Conservation (phyloP, 2,888 invertebrate species). For the Petrophora chlorosata region DNA sequence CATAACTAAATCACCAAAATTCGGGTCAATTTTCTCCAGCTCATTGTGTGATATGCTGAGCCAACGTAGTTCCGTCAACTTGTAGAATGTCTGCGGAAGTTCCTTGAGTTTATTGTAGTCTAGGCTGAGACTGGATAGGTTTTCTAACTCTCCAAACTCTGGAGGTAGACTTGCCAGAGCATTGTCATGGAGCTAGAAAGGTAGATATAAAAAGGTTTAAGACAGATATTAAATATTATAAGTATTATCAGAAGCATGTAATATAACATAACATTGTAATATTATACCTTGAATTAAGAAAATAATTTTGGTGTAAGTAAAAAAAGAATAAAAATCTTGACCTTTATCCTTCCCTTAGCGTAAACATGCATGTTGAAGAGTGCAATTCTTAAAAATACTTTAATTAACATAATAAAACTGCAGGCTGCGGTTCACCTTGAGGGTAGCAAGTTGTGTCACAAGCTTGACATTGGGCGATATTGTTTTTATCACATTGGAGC, state of each 20-base stretch:
- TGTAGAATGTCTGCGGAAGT: conserved; percentile 87
- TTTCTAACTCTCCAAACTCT: conserved; percentile 88
- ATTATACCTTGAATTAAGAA: too few relatives aligned
- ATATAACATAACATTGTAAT: too few relatives aligned
- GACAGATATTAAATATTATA: neutral
- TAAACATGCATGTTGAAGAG: neutral
- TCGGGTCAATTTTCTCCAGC: conserved; percentile 86
- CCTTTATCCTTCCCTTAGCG: too few relatives aligned
- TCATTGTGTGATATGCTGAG: conserved; percentile 90
- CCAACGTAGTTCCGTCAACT: conserved; percentile 87
- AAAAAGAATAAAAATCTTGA: neutral
- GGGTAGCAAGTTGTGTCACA: conserved; percentile 86
- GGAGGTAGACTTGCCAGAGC: conserved; percentile 87
- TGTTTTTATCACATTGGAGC: conserved; percentile 87
- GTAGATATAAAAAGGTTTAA: neutral
- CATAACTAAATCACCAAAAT: conserved; percentile 91
- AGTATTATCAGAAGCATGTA: too few relatives aligned
- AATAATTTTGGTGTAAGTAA: too few relatives aligned
- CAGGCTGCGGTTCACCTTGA: conserved; percentile 84
- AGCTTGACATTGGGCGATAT: conserved; percentile 87
- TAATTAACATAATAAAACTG: too few relatives aligned
- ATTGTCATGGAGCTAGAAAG: conserved; percentile 91
- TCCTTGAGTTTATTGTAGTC: conserved; percentile 86
- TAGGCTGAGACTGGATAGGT: conserved; percentile 86
- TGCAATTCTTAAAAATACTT: neutral